Evolutionary conservation across 1,140 invertebrate species (phyloP).

Genomic region (Grapholita molesta): DNA sequence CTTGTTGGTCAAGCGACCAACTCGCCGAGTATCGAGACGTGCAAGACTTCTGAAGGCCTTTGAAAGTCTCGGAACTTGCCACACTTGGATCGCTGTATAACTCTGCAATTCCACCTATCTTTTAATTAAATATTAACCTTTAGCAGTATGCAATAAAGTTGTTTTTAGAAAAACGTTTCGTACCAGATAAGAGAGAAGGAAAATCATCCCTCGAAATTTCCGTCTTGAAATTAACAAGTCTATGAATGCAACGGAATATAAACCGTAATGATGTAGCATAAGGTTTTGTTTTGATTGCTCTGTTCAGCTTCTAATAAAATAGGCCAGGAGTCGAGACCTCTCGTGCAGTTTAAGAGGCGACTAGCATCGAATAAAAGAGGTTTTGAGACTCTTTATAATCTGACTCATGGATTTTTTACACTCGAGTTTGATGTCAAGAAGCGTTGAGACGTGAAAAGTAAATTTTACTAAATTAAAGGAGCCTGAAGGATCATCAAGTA

Average conservation of each 20-base stretch:
- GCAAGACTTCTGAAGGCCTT: background rate
- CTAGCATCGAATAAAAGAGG: constrained; percentile 2
- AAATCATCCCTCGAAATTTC: background rate
- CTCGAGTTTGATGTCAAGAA: background rate
- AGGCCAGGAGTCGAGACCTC: background rate
- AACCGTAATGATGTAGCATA: background rate
- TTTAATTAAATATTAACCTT: background rate
- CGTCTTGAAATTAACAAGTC: constrained; percentile 1
- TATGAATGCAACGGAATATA: background rate
- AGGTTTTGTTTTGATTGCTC: background rate
- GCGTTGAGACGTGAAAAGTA: background rate
- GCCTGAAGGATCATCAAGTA: background rate
- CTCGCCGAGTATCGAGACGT: background rate
- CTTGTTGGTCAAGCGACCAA: background rate
- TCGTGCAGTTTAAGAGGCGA: background rate
- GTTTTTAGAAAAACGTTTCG: background rate
- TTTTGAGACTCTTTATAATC: background rate
- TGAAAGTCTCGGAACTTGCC: background rate
- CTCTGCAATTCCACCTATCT: background rate
- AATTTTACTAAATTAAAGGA: background rate
- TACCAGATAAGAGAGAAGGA: background rate
- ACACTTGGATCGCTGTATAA: background rate
- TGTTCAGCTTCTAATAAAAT: background rate
- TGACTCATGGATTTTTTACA: constrained; percentile 1
- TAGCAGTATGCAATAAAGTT: background rate